Conservation (phyloP, 2,888 invertebrate genomes). For the Oligia fasciuncula region DNA sequence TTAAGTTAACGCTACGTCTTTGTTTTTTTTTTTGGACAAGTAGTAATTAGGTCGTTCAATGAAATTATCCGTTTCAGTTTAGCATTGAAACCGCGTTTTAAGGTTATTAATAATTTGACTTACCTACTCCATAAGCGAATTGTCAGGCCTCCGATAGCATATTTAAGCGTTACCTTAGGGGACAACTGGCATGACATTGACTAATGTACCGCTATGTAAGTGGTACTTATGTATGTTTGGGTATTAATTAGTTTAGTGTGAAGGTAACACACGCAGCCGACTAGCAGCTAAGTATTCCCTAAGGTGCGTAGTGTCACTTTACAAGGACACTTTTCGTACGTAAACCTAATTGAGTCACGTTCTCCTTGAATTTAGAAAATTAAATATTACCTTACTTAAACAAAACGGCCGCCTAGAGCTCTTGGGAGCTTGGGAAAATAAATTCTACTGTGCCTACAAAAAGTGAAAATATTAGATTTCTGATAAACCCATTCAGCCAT, state of each 20-base stretch:
- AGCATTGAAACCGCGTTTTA: not conserved
- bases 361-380: slow-evolving; percentile 18
- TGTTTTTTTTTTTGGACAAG: not conserved
- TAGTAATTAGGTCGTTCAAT: not conserved
- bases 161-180: slow-evolving; percentile 33
- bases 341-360: slow-evolving; percentile 44
- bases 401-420: not conserved
- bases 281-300: slow-evolving; percentile 45
- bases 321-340: slow-evolving; percentile 48
- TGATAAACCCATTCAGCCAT: not conserved
- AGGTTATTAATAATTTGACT: slow-evolving; percentile 3
- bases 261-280: slow-evolving; percentile 39
- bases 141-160: slow-evolving; percentile 13
- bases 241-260: slow-evolving; percentile 49
- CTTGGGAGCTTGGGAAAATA: not conserved
- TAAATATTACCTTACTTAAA: not conserved
- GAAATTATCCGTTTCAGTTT: not conserved
- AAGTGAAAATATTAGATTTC: not conserved
- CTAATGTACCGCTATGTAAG: slow-evolving; percentile 5
- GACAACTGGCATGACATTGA: slow-evolving; percentile 33
- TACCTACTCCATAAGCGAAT: not conserved
- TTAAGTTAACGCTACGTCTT: not conserved
- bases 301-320: slow-evolving; percentile 43
- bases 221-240: slow-evolving; percentile 26
- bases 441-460: not conserved